Base-by-base conservation (phyloP, 1,140 invertebrate genomes). In the Sitodiplosis mosellana region DNA sequence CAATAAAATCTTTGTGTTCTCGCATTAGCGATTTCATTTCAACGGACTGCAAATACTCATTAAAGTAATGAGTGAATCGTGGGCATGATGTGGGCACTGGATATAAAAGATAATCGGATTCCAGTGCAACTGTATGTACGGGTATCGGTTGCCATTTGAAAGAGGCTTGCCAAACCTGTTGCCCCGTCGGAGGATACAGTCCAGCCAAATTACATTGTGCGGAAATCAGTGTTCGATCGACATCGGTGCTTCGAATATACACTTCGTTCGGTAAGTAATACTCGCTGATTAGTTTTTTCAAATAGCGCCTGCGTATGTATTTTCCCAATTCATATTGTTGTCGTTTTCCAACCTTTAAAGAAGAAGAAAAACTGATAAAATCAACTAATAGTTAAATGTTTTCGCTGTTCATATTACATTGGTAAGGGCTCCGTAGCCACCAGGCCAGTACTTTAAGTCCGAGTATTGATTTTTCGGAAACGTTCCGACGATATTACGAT, bases 121-220 rank as follows among this genome's bases (percentile, higher is more conserved):
- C 49, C 58, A 75, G 65, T 1, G 81, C 77, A 33, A 69, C 54
- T 1, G 87, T 87, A 54, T 91, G 87, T 10, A 94, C 72, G 1
- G 90, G 87, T 54, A 94, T 84, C 0, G 90, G 89, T 62, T 91
- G 87, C 90, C 90, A 95, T 11, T 66, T 56, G 1, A 91, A 59
- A 4, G 73, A 51, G 1, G 55, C 48, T 57, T 87, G 75, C 83
- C 86, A 92, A 4, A 76, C 50, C 54, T 77, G 67, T n/a, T 64
- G 55, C 5, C 65, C 68, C 12, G 56, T 56, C 0, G 77, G 76
- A 5, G 84, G 81, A 59, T 80, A 87, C 51, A 86, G 73, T 4
- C 86, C 86, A 48, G 87, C 87, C 48, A 93, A 69, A 67, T 89
- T 81, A 2, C 76, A 69, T 59, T 83, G 71, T 0, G 87, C 90